phyloP scores from a whole-genome alignment of 1,140 invertebrate genomes.

The Pogonognathellus flavescens region DNA sequence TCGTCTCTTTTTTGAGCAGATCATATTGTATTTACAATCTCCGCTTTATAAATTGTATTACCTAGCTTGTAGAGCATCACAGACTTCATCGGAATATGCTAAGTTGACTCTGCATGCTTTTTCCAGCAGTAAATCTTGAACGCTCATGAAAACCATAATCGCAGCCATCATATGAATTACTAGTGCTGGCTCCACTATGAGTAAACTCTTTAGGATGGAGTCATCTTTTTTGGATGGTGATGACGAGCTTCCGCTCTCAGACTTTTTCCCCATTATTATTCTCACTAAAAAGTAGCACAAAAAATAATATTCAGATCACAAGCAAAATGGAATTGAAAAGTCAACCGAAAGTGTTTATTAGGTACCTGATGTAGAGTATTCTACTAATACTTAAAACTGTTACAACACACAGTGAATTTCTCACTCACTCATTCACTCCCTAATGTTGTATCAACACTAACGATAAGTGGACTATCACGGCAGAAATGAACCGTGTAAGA shows the following conservation, averaged over 20 bases:
- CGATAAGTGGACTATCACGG: no score
- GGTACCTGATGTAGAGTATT: no score
- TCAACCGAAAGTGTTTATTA: no score
- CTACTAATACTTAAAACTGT: no score
- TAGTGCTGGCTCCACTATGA: conserved; percentile 44
- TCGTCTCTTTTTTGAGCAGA: no score
- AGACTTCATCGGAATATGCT: conserved; percentile 78
- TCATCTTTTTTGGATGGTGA: neutral
- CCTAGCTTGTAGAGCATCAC: conserved; percentile 75
- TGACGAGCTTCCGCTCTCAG: neutral
- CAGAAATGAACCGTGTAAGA: no score
- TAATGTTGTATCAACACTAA: no score
- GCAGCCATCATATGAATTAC: conserved; percentile 60
- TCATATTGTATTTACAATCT: no score
- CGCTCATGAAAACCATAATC: conserved; percentile 60
- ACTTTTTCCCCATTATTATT: conserved; percentile 26
- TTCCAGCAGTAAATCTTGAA: conserved; percentile 80
- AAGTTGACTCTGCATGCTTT: conserved; percentile 86
- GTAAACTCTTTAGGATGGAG: conserved; percentile 8
- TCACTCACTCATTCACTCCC: no score
- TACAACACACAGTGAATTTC: no score
- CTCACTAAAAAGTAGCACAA: neutral
- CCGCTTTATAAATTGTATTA: no score
- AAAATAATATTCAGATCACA: neutral
- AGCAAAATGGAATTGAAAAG: neutral